Base-by-base conservation (phyloP, 2,797 vertebrate genomes). In the Kryptopterus vitreolus region DNA sequence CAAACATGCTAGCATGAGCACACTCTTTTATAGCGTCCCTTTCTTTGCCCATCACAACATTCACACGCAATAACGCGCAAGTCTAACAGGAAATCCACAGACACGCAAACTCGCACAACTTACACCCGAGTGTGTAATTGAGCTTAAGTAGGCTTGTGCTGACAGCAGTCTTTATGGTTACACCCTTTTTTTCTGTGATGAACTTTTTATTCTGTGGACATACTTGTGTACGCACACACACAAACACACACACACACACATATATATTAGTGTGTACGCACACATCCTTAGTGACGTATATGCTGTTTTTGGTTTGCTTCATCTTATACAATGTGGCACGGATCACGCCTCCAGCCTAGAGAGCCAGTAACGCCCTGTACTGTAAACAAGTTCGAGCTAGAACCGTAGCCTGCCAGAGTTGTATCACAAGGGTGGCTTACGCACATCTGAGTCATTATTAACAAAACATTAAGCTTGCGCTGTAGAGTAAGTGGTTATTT, bases 111-210 rank as follows among this genome's bases (percentile, higher is more conserved):
- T 52, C 29, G 3, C 58, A 72, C n/a, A 8, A 24, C 10, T 66
- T 66, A 68, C 15, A 61, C n/a, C 7, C 3, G 26, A 50, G 48
- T 52, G 77, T 85, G 78, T 85, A 83, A 86, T 77, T 24, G 31
- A 80, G 71, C 29, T 48, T 71, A 20, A 58, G 66, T 70, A 46
- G 33, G 43, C 43, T 20, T 24, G 22, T 38, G 29, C 29, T 61
- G 29, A 72, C 68, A 62, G 57, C 55, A 58, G 71, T 81, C 55
- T 76, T 75, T 43, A 71, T 69, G 76, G 79, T 72, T 73, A 48
- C n/a, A 63, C n/a, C 31, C 69, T 29, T 66, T 75, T 66, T 75
- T 68, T 15, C 31, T 6, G 3, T 76, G 71, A 78, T 62, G 76
- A 38, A 52, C 29, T 63, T 9, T 75, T 68, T 53, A 76, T 3